Evolutionary conservation across 2,113 vertebrate genomes (phyloP).

Genomic region (Bagarius yarrelli): DNA sequence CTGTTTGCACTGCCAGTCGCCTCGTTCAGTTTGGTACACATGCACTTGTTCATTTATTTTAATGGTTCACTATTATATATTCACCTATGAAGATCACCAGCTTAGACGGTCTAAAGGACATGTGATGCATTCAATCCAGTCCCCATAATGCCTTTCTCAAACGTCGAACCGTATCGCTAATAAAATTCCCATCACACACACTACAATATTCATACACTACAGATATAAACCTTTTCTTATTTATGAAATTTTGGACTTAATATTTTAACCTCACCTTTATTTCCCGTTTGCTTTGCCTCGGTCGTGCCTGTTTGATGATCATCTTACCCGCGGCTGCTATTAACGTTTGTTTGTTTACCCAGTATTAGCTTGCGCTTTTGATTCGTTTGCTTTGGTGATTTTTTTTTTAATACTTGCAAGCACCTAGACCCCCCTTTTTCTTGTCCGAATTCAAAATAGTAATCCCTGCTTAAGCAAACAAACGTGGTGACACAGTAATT

Average conservation of each 20-base stretch:
- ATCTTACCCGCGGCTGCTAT: neutral
- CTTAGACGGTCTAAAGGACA: too few species aligned
- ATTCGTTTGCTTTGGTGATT: neutral
- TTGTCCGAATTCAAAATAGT: neutral
- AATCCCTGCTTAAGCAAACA: neutral
- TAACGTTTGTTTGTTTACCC: neutral
- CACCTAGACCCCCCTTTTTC: too few species aligned
- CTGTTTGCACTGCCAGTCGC: too few species aligned
- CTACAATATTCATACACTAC: neutral
- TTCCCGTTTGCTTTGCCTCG: neutral
- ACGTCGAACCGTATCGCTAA: neutral
- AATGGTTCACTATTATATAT: too few species aligned
- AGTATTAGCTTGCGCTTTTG: neutral
- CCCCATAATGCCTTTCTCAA: neutral
- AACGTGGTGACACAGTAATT: constrained; percentile 64
- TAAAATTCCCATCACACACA: neutral
- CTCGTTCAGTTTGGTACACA: too few species aligned
- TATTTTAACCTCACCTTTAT: neutral
- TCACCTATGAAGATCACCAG: too few species aligned
- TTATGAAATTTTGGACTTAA: neutral
- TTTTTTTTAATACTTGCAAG: neutral
- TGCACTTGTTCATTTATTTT: too few species aligned
- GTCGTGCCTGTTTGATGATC: neutral
- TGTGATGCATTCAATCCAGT: neutral
- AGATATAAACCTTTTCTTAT: neutral